phyloP scores from a whole-genome alignment of 2,113 vertebrate species.

The Urocolius indicus region DNA sequence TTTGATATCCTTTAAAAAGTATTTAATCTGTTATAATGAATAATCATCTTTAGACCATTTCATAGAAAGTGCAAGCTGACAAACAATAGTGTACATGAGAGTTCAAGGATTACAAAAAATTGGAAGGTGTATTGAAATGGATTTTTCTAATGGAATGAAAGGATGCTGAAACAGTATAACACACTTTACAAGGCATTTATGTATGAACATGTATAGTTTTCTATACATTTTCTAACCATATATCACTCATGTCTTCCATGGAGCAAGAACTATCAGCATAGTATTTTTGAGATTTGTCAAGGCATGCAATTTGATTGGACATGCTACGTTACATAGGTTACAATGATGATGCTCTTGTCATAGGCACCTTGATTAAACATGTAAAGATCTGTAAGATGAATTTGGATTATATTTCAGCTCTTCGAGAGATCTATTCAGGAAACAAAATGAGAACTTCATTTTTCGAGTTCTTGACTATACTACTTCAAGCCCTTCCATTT shows the following conservation, averaged over 20 bases:
- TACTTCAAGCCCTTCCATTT: background rate
- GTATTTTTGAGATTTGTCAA: background rate
- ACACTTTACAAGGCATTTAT: background rate
- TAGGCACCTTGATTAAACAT: background rate
- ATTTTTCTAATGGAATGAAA: background rate
- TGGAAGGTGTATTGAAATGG: background rate
- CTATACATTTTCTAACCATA: background rate
- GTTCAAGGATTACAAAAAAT: background rate
- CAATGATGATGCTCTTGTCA: background rate
- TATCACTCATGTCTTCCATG: background rate
- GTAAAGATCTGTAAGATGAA: background rate
- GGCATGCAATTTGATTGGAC: background rate
- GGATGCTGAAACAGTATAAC: background rate
- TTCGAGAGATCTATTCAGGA: background rate
- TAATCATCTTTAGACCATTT: background rate
- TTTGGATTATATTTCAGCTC: background rate
- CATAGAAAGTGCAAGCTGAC: background rate
- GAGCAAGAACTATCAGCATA: background rate
- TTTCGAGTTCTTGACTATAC: background rate
- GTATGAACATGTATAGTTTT: background rate
- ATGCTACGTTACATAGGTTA: fast-evolving
- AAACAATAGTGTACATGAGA: background rate
- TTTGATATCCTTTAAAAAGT: background rate
- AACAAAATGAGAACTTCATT: background rate
- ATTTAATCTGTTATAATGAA: background rate